Evolutionary conservation across 2,797 vertebrate species (phyloP).

Genomic region (Yasuhikotakia modesta): DNA sequence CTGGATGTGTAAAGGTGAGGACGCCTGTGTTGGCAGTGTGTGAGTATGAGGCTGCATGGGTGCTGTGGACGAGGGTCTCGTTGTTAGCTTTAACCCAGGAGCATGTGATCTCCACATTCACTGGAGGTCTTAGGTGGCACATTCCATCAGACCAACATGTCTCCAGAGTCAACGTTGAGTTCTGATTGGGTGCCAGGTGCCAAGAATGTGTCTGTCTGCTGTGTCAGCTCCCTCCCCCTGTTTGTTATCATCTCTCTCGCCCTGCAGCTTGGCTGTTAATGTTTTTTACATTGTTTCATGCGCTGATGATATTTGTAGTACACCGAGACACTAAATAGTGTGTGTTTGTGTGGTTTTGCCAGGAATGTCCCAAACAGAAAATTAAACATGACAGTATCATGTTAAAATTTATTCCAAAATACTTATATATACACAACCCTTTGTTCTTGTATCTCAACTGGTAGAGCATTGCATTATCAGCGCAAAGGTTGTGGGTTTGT

Average conservation of each 20-base stretch:
- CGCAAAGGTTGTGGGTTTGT: no score
- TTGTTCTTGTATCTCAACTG: no score
- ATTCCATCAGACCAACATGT: constrained; percentile 36
- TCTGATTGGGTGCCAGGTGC: constrained; percentile 27
- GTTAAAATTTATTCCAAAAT: not conserved
- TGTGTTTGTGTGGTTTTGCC: not conserved
- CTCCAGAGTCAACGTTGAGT: constrained; percentile 25
- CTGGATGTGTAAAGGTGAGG: not conserved
- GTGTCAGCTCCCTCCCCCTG: not conserved
- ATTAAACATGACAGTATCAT: not conserved
- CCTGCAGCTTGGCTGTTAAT: constrained; percentile 16
- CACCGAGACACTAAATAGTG: constrained; percentile 9
- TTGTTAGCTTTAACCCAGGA: constrained; percentile 31
- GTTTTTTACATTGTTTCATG: constrained; percentile 20
- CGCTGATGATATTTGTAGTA: constrained; percentile 10
- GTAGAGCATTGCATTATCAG: no score
- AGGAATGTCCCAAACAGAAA: constrained; percentile 4
- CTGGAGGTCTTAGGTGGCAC: constrained; percentile 34
- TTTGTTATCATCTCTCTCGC: not conserved
- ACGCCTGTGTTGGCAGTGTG: not conserved
- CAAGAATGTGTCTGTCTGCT: constrained; percentile 34
- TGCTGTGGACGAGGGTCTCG: not conserved
- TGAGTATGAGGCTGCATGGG: not conserved
- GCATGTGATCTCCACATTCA: constrained; percentile 45
- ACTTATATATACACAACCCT: no score